Evolutionary conservation across 2,888 invertebrate genomes (phyloP).

Genomic region (Himalopsyche tibetana): DNA sequence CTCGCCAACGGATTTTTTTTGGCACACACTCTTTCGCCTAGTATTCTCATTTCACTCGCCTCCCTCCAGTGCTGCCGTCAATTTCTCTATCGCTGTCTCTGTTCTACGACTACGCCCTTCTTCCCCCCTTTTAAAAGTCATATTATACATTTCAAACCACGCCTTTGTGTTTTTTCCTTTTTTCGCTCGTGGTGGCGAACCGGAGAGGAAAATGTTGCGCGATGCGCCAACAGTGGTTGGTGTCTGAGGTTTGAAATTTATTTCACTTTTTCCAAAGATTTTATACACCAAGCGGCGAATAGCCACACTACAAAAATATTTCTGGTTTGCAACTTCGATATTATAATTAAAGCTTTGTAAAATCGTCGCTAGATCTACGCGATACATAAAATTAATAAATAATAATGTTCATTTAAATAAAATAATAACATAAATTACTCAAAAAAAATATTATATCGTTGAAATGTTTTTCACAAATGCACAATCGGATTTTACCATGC

Average conservation of each 20-base stretch:
- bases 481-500: too few relatives aligned
- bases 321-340: not conserved
- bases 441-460: too few relatives aligned
- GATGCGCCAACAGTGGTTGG: constrained; percentile 53
- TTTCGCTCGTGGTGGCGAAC: constrained; percentile 48
- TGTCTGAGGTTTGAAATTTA: constrained; percentile 7
- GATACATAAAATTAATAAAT: not conserved
- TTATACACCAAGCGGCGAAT: not conserved
- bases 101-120: constrained; percentile 63
- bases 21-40: constrained; percentile 55
- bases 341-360: not conserved
- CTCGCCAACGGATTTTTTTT: constrained; percentile 55
- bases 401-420: not conserved
- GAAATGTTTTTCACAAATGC: too few relatives aligned
- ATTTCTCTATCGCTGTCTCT: constrained; percentile 52
- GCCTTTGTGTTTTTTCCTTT: constrained; percentile 65
- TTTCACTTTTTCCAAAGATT: not conserved
- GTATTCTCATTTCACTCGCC: constrained; percentile 61
- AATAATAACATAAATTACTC: not conserved
- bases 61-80: constrained; percentile 54
- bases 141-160: constrained; percentile 63
- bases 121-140: constrained; percentile 64
- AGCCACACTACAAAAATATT: not conserved
- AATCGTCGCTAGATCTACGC: not conserved
- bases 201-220: constrained; percentile 53